phyloP scores from a whole-genome alignment of 2,888 invertebrate species.

The Sminthurides aquaticus region DNA sequence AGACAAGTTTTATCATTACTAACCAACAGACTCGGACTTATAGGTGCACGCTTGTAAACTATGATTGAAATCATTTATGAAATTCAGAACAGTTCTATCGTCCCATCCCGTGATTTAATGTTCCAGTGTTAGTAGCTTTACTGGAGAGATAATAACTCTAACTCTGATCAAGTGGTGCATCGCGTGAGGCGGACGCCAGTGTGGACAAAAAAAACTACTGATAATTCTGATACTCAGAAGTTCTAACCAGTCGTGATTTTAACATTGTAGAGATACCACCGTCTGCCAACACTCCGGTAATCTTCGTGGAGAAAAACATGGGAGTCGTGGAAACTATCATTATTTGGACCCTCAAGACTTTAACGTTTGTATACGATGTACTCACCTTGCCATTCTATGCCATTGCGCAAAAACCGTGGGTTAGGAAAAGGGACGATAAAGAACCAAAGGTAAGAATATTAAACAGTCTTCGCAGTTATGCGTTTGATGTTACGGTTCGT shows the following conservation, averaged over 20 bases:
- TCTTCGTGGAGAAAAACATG: slow-evolving; percentile 24
- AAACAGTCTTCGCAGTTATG: background rate
- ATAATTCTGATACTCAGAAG: slow-evolving; percentile 13
- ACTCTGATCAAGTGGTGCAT: background rate
- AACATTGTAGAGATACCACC: slow-evolving; percentile 16
- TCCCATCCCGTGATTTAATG: too few relatives aligned
- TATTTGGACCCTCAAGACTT: slow-evolving; percentile 56
- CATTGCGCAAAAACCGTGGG: slow-evolving; percentile 79
- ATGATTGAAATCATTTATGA: too few relatives aligned
- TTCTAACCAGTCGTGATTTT: slow-evolving; percentile 17
- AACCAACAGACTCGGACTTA: too few relatives aligned
- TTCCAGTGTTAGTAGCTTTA: too few relatives aligned
- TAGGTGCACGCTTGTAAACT: too few relatives aligned
- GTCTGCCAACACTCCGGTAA: background rate
- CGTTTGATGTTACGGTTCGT: background rate
- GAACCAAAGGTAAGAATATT: slow-evolving; percentile 61
- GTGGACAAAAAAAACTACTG: slow-evolving; percentile 10
- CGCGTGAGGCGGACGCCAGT: slow-evolving; percentile 7
- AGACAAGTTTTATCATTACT: too few relatives aligned
- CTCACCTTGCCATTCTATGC: slow-evolving; percentile 85
- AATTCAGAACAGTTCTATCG: too few relatives aligned
- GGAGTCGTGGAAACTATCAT: slow-evolving; percentile 29
- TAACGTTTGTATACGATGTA: slow-evolving; percentile 80
- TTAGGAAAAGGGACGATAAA: slow-evolving; percentile 65
- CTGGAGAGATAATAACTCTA: too few relatives aligned